These are phyloP conservation scores for Micoletzkya japonica DNA, from an alignment of 2,888 invertebrate species.

Conservation along the genomic window DNA sequence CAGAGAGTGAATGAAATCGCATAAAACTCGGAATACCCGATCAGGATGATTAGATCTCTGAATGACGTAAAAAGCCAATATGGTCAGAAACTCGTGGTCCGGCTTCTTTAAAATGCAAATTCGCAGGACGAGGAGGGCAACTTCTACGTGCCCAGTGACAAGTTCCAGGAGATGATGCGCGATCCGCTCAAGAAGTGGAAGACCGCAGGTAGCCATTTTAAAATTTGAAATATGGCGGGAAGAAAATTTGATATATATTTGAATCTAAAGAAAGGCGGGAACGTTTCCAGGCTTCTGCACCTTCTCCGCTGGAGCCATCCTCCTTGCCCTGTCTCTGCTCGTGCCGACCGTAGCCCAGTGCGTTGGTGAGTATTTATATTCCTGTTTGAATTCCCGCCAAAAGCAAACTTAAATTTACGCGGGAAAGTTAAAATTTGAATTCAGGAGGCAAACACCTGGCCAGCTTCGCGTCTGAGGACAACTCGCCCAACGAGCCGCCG, in stretches of 20 bases:
- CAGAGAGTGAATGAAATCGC: too few species aligned
- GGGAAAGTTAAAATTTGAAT: neutral
- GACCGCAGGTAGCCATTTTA: conserved; percentile 41
- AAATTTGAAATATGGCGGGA: neutral
- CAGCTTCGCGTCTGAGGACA: conserved; percentile 54
- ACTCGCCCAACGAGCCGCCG: conserved; percentile 61
- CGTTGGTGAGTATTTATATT: conserved; percentile 36
- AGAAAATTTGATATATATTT: too few species aligned
- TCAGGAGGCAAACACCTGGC: conserved; percentile 24
- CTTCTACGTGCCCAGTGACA: conserved; percentile 58
- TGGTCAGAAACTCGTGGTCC: too few species aligned
- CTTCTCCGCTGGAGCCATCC: conserved; percentile 56
- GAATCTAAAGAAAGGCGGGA: conserved; percentile 14
- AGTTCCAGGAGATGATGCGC: conserved; percentile 49
- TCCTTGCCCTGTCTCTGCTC: conserved; percentile 58
- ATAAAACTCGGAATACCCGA: too few species aligned
- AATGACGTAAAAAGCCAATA: too few species aligned
- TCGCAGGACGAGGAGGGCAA: conserved; percentile 59
- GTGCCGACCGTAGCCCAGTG: conserved; percentile 58
- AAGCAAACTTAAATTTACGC: neutral
- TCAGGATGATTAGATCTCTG: too few species aligned
- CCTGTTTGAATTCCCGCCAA: neutral
- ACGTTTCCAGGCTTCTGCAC: conserved; percentile 52
- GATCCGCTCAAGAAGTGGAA: conserved; percentile 62
- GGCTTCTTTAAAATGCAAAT: too few species aligned